phyloP scores from a whole-genome alignment of 2,888 invertebrate species.

The Parochlus steinenii region DNA sequence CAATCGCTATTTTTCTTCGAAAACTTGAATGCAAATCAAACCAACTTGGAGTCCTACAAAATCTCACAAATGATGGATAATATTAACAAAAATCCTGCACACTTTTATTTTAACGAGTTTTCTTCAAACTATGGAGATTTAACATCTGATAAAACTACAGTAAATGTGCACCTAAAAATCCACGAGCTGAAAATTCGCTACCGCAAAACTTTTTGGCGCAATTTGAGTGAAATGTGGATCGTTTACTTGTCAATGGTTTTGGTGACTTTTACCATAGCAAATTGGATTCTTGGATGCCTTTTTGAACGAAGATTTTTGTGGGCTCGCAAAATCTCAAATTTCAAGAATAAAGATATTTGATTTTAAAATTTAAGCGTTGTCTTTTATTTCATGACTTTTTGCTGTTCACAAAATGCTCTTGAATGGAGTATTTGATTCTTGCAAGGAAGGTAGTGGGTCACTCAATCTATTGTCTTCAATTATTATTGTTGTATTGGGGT shows the following conservation, averaged over 20 bases:
- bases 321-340: not conserved
- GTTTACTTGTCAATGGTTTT: not conserved
- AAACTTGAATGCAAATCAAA: conserved; percentile 18
- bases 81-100: conserved; percentile 24
- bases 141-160: no score
- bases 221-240: not conserved
- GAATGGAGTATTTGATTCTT: conserved; percentile 29
- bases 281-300: conserved; percentile 1
- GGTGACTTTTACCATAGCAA: not conserved
- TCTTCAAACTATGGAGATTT: no score
- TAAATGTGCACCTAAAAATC: not conserved
- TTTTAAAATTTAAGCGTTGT: not conserved
- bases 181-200: conserved; percentile 8
- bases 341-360: no score
- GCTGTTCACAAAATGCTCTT: conserved; percentile 23
- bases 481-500: conserved; percentile 54
- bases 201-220: not conserved
- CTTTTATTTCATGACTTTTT: conserved; percentile 11
- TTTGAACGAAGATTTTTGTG: not conserved
- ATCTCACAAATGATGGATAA: conserved; percentile 20
- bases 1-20: conserved; percentile 26
- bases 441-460: conserved; percentile 12
- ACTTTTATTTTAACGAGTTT: conserved; percentile 19
- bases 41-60: conserved; percentile 20
- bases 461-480: conserved; percentile 57